phyloP scores from a whole-genome alignment of 2,113 vertebrate genomes.

The Nasalis larvatus region DNA sequence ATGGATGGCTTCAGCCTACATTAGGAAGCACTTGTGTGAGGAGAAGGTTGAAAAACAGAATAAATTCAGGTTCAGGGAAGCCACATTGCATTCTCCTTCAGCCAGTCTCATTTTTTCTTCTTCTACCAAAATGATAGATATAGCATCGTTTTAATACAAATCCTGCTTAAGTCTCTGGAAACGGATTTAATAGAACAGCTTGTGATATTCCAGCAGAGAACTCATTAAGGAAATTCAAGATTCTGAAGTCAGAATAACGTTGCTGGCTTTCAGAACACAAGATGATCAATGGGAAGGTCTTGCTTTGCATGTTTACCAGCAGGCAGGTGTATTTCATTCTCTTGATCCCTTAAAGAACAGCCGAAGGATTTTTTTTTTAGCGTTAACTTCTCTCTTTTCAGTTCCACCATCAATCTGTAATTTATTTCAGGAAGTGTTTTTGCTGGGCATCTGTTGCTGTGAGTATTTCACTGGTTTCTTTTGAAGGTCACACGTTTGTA shows the following conservation, averaged over 20 bases:
- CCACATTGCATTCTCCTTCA: slow-evolving; percentile 36
- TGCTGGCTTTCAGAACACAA: slow-evolving; percentile 44
- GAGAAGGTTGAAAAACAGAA: slow-evolving; percentile 42
- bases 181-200: slow-evolving; percentile 72
- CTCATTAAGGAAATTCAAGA: slow-evolving; percentile 77
- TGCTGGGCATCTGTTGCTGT: slow-evolving; percentile 18
- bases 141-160: slow-evolving; percentile 65
- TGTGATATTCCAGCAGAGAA: slow-evolving; percentile 70
- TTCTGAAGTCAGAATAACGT: slow-evolving; percentile 60
- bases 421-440: slow-evolving; percentile 67
- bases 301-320: background rate
- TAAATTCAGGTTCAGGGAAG: slow-evolving; percentile 49
- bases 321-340: slow-evolving; percentile 68
- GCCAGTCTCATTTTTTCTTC: slow-evolving; percentile 37
- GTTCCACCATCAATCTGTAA: slow-evolving; percentile 62
- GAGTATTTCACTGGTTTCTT: background rate
- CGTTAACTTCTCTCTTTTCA: slow-evolving; percentile 59
- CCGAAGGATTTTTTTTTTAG: slow-evolving; percentile 69
- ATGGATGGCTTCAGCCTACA: slow-evolving; percentile 23
- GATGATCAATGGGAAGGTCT: slow-evolving; percentile 70
- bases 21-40: slow-evolving; percentile 59
- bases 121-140: slow-evolving; percentile 65
- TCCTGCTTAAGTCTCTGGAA: slow-evolving; percentile 69
- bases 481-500: slow-evolving; percentile 41
- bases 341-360: slow-evolving; percentile 54